Conservation (phyloP, 2,797 vertebrate species). For the Chanos chanos region DNA sequence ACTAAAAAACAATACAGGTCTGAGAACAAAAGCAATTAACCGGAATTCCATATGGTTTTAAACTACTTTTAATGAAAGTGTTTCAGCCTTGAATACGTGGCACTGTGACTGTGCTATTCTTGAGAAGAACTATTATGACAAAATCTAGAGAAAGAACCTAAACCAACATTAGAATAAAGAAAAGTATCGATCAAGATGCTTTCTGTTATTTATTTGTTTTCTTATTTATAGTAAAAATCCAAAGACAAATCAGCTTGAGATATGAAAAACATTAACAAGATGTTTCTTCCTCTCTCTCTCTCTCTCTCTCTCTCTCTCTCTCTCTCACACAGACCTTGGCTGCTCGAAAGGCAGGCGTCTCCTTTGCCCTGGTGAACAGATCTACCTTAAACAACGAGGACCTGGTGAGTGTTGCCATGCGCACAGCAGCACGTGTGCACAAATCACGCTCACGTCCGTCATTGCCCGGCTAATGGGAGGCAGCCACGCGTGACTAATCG, state of each 20-base stretch:
- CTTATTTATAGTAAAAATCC: not conserved
- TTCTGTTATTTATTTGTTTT: not conserved
- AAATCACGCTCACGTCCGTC: constrained; percentile 32
- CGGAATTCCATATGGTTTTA: no score
- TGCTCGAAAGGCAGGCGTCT: constrained; percentile 97
- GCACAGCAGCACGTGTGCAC: not conserved
- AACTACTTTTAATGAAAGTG: no score
- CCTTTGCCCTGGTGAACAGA: constrained; percentile 90
- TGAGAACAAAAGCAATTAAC: no score
- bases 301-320: not conserved
- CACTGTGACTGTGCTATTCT: no score
- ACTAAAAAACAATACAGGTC: no score
- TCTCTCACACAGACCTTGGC: constrained; percentile 81
- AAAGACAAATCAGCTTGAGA: not conserved
- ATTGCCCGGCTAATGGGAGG: constrained; percentile 23
- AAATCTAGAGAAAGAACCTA: no score
- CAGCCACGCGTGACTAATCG: constrained; percentile 27
- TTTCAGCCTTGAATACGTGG: no score
- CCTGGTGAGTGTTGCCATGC: constrained; percentile 79
- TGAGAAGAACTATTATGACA: no score
- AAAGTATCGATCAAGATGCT: no score
- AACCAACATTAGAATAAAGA: no score
- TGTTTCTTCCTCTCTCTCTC: not conserved
- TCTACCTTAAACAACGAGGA: constrained; percentile 93
- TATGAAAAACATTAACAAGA: no score